Evolutionary conservation across 2,113 vertebrate species (phyloP), one percentile per base, ranked within the genome.

Genomic region (Cyanistes caeruleus): DNA sequence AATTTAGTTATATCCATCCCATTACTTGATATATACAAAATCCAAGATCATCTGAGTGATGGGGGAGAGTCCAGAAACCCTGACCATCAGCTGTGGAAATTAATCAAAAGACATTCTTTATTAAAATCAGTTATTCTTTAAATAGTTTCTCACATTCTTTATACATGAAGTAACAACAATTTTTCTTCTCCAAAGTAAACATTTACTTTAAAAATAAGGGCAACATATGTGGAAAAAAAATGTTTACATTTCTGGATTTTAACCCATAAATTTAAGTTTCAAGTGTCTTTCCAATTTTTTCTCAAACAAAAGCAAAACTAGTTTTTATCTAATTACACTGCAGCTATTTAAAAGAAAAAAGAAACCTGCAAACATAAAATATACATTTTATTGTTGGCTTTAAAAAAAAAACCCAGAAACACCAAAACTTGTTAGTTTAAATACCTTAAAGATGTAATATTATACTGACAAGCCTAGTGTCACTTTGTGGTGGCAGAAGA

Each of bases 211-310:
- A 74, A 89, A 58, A 67, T 6, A 28, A 64, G 41, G 2, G 56
- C 44, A 60, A 31, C 5, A 1, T 11, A 35, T 51, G 3, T 52
- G 6, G 17, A 60, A 52, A 76, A 63, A 0, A 46, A 39, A 6
- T 49, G 53, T 37, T 65, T 31, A 9, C 0, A 22, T 56, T 73
- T 89, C 24, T 75, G 11, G 1, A 4, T 17, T 56, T 83, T 51
- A 51, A 63, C 4, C 1, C 3, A 28, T 67, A 33, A 58, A 79
- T 63, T 58, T 18, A 74, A 10, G 3, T 69, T 84, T 69, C 11
- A 48, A 69, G 7, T 25, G 10, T 37, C n/a, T 90, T 85, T 49
- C 27, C 27, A 74, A 52, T 1, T 9, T 46, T 43, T 75, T 59
- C 20, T 76, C 9, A 35, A 70, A 44, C 5, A 72, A 59, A 65